Percentiles rank a stretch among this genome's conserved stretches.
phyloP scores from a whole-genome alignment of 37 sponge, comb jelly and placozoan species.

The Dysidea cf. avara region DNA sequence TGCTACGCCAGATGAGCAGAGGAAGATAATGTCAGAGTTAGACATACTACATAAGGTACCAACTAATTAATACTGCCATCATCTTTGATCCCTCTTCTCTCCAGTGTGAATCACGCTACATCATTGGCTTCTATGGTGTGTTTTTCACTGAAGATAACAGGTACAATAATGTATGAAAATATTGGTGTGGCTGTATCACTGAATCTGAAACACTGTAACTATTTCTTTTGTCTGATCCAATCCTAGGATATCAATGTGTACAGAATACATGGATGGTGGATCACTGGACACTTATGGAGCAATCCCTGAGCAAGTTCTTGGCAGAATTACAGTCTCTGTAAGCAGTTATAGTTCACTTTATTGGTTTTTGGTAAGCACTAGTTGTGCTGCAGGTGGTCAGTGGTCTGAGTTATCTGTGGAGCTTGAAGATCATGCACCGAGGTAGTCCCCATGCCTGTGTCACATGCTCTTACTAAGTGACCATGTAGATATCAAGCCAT shows the following conservation, averaged over 20 bases:
- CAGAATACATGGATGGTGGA: slow-evolving; percentile 94
- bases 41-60: slow-evolving; percentile 80
- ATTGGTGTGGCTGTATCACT: not conserved
- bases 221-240: not conserved
- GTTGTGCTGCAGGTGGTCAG: slow-evolving; percentile 59
- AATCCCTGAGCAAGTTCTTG: slow-evolving; percentile 80
- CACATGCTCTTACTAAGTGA: not conserved
- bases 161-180: not conserved
- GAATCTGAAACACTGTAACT: not conserved
- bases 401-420: slow-evolving; percentile 86
- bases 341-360: slow-evolving; percentile 5
- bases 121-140: slow-evolving; percentile 91
- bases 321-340: slow-evolving; percentile 69
- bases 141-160: slow-evolving; percentile 81
- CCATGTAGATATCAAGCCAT: slow-evolving; percentile 81
- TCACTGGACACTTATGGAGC: slow-evolving; percentile 76
- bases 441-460: slow-evolving; percentile 20
- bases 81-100: not conserved
- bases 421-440: slow-evolving; percentile 85
- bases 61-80: not conserved
- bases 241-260: slow-evolving; percentile 83
- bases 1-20: slow-evolving; percentile 81
- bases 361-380: not conserved
- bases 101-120: slow-evolving; percentile 83
- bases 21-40: slow-evolving; percentile 81